These are phyloP conservation scores for Chloropsis hardwickii DNA, from an alignment of 2,113 vertebrate species.

Conservation along the genomic window DNA sequence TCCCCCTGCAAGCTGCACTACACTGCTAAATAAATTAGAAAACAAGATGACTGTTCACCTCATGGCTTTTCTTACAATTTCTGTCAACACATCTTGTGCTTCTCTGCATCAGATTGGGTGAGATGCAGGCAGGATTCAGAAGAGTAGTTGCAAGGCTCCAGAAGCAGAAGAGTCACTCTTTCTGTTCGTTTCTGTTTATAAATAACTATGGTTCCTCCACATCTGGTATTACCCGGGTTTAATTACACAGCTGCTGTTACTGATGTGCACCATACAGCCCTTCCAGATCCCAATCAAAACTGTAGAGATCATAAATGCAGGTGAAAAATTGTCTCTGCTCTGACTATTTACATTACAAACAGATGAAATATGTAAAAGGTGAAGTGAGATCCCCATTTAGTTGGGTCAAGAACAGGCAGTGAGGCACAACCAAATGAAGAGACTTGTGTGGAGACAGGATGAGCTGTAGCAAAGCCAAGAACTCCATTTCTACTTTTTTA, in stretches of 20 bases:
- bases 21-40: background rate
- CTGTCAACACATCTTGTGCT: background rate
- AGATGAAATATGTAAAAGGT: background rate
- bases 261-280: background rate
- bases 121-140: background rate
- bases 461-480: background rate
- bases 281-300: background rate
- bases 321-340: background rate
- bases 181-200: background rate
- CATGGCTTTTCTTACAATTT: background rate
- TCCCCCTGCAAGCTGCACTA: background rate
- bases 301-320: background rate
- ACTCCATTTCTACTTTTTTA: background rate
- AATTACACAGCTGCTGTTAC: background rate
- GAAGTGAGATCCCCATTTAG: background rate
- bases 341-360: background rate
- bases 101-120: background rate
- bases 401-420: background rate
- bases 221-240: background rate
- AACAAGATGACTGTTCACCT: background rate
- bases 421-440: background rate
- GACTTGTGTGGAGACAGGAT: background rate
- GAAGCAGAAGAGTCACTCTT: background rate
- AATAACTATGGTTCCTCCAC: background rate
- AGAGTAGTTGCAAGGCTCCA: background rate